Evolutionary conservation across 2,113 vertebrate genomes (phyloP).

Genomic region (Sander vitreus): DNA sequence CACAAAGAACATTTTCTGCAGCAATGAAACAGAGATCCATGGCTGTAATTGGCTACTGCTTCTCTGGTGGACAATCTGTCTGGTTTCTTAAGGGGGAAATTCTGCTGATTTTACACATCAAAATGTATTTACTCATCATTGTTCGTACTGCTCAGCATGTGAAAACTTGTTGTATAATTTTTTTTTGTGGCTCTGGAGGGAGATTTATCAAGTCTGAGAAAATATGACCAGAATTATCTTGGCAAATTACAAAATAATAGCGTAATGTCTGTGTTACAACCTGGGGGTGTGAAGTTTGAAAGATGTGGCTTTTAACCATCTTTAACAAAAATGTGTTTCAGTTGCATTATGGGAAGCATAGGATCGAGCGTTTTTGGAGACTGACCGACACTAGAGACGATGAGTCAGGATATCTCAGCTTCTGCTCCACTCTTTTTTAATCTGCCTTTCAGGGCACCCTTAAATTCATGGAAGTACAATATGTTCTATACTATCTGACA

Average conservation of each 20-base stretch:
- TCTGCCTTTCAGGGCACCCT: not conserved
- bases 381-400: not conserved
- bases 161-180: not conserved
- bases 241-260: not conserved
- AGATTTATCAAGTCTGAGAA: not conserved
- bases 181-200: not conserved
- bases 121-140: not conserved
- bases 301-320: not conserved
- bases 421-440: not conserved
- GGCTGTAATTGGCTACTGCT: not conserved
- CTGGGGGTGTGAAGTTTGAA: not conserved
- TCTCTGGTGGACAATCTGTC: not conserved
- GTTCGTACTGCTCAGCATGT: not conserved
- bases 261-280: not conserved
- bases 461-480: not conserved
- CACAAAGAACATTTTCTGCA: not conserved
- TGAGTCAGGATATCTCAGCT: not conserved
- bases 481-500: not conserved
- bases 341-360: not conserved
- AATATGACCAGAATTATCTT: not conserved
- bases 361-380: not conserved
- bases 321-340: not conserved
- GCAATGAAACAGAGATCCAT: not conserved
- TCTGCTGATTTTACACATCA: slow-evolving; percentile 10
- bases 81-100: not conserved